Conservation (phyloP, 2,888 invertebrate genomes). For the Seira ritae region DNA sequence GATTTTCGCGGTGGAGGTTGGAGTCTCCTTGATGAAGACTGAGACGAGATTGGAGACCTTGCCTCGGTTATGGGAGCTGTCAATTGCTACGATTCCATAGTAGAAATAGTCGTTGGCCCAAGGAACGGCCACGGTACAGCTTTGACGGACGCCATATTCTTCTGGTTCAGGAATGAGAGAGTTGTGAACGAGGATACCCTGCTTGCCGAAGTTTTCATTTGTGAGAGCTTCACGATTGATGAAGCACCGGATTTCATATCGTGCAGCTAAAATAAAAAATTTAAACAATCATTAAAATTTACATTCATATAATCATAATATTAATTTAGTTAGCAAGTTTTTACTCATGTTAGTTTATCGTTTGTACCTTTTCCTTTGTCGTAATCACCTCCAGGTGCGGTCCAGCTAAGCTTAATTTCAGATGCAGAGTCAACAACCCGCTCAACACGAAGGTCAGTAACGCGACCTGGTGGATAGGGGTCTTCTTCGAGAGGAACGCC, state of each 20-base stretch:
- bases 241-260: slow-evolving; percentile 74
- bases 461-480: slow-evolving; percentile 74
- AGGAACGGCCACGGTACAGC: slow-evolving; percentile 73
- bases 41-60: slow-evolving; percentile 74
- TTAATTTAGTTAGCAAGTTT: too few species aligned
- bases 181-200: slow-evolving; percentile 74
- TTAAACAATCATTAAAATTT: neutral
- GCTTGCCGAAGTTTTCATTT: slow-evolving; percentile 73
- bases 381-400: slow-evolving; percentile 75
- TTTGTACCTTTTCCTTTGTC: slow-evolving; percentile 75
- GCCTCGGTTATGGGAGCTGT: slow-evolving; percentile 73
- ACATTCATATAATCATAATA: too few species aligned
- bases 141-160: slow-evolving; percentile 73
- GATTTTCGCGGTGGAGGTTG: slow-evolving; percentile 73
- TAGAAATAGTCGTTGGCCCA: slow-evolving; percentile 74
- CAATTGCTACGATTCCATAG: slow-evolving; percentile 74
- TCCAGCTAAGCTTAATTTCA: slow-evolving; percentile 75
- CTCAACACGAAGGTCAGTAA: slow-evolving; percentile 75
- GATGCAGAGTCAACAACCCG: slow-evolving; percentile 73
- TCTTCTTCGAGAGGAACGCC: slow-evolving; percentile 72
- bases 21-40: slow-evolving; percentile 74
- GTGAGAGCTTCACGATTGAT: slow-evolving; percentile 73
- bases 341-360: too few species aligned
- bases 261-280: slow-evolving; percentile 62
- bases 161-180: slow-evolving; percentile 73